Conservation (phyloP, 2,888 invertebrate genomes). For the Drosophila peninsularis region DNA sequence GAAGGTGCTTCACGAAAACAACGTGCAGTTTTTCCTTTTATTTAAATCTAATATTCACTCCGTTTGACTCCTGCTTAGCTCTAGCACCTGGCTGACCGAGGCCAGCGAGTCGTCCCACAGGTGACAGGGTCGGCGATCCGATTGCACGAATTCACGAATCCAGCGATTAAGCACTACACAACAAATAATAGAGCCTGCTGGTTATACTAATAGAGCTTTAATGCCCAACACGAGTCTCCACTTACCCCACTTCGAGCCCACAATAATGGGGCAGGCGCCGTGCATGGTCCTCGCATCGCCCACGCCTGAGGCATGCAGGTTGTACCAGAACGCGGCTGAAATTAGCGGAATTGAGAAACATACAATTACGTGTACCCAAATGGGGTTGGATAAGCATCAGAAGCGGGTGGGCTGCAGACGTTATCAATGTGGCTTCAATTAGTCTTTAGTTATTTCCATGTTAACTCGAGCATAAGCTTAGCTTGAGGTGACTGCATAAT, state of each 20-base stretch:
- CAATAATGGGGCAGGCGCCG: slow-evolving; percentile 97
- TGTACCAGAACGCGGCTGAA: slow-evolving; percentile 94
- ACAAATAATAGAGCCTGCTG: not conserved
- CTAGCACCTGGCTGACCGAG: not conserved
- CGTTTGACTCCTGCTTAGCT: not conserved
- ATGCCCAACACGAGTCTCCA: not conserved
- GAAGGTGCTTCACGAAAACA: slow-evolving; percentile 43
- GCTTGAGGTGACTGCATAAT: no score
- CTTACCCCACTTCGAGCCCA: slow-evolving; percentile 98
- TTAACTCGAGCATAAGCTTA: not conserved
- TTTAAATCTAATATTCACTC: not conserved
- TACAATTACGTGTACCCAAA: not conserved
- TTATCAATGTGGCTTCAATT: not conserved
- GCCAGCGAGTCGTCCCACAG: slow-evolving; percentile 56
- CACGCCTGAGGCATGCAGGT: slow-evolving; percentile 94
- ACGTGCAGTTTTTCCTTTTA: slow-evolving; percentile 13
- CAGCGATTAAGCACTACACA: slow-evolving; percentile 92
- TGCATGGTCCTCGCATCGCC: slow-evolving; percentile 95
- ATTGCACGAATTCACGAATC: slow-evolving; percentile 94
- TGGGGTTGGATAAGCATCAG: not conserved
- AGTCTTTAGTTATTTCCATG: not conserved
- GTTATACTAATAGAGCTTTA: not conserved
- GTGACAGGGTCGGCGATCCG: slow-evolving; percentile 88
- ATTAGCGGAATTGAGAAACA: not conserved
- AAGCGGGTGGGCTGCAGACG: not conserved